Conservation (phyloP, 1,140 invertebrate genomes). For the Neotoxoptera formosana region DNA sequence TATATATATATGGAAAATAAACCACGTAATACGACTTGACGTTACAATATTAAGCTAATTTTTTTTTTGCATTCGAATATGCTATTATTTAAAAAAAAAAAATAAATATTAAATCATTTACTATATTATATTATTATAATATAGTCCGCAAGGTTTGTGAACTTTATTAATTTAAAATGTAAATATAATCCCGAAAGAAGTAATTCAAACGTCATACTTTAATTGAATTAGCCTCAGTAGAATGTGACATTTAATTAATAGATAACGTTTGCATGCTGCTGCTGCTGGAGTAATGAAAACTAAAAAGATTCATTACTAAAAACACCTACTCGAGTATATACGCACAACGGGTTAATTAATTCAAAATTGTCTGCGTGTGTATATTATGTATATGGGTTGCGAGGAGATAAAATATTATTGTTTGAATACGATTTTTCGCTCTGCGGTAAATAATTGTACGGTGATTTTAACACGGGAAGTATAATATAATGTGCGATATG, state of each 20-base stretch:
- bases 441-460: neutral
- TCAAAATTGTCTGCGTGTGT: neutral
- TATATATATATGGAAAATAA: neutral
- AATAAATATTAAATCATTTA: neutral
- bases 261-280: neutral
- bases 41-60: neutral
- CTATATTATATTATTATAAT: no score
- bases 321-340: neutral
- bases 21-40: neutral
- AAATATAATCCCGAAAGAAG: slow-evolving; percentile 17
- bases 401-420: neutral
- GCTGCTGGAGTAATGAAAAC: neutral
- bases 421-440: neutral
- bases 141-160: neutral
- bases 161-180: slow-evolving; percentile 38
- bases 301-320: slow-evolving; percentile 2
- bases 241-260: slow-evolving; percentile 28
- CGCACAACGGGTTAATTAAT: neutral
- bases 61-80: neutral
- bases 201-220: slow-evolving; percentile 23
- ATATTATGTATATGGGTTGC: no score
- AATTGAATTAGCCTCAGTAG: slow-evolving; percentile 31
- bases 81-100: neutral
- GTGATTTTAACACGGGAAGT: neutral
- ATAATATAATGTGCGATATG: no score